Base-by-base conservation (phyloP, 2,888 invertebrate genomes). In the Chymomyza procnemis region DNA sequence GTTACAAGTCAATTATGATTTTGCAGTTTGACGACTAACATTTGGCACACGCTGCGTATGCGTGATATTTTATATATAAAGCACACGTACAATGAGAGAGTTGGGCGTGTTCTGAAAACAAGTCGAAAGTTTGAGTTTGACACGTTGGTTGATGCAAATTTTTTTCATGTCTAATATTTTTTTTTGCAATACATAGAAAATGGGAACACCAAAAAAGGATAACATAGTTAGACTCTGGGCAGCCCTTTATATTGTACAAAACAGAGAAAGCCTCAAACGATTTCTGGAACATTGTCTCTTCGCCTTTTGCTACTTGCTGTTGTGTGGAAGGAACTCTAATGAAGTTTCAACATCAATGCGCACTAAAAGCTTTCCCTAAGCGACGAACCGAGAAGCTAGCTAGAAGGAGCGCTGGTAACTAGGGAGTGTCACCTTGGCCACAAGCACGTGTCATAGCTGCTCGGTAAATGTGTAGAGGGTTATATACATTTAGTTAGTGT, bases 331-430 rank as follows among this genome's bases (percentile, higher is more conserved):
- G 22, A 50, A 62, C 47, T 56, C 69, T 75, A 69, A 66, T 62
- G 65, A 64, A 61, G 71, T 62, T 69, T 73, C 75, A 60, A 34
- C 58, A 60, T 73, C 67, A 75, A 80, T 77, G 66, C 30, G 58
- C 73, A 63, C 75, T 81, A 70, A 84, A 76, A 79, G 82, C 71
- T 67, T 71, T 75, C 54, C 19, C 54, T 19, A 54, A 18, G n/a
- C 18, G 1, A 52, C 52, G 16, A 18, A 47, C 14, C 8, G 26
- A 26, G n/a, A 47, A 52, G 26, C 34, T 12, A 12, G 34, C n/a
- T n/a, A n/a, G n/a, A n/a, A n/a, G n/a, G n/a, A n/a, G 34, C 9
- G 12, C 34, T 41, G 34, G 34, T 41, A 41, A 12, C 34, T 12
- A 12, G 34, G 12, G 12, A 21, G 19, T 54, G 54, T 54, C 54